phyloP scores from a whole-genome alignment of 2,797 vertebrate species.

The Peromyscus melanophrys region DNA sequence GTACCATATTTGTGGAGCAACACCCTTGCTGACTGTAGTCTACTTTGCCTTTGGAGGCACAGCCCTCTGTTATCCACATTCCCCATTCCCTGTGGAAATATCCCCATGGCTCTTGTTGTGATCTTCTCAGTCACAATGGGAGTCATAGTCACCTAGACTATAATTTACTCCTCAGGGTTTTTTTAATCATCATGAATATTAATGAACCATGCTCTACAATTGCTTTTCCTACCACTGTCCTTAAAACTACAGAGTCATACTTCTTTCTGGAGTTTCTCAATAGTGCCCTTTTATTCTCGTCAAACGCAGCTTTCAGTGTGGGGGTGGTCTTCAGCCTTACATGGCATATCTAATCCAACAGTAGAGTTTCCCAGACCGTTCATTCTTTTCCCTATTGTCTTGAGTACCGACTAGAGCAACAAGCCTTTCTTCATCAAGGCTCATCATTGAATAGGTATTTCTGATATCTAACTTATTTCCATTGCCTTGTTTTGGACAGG shows the following conservation, averaged over 20 bases:
- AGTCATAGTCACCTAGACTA: neutral
- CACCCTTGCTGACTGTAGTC: neutral
- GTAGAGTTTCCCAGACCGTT: neutral
- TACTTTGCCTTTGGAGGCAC: neutral
- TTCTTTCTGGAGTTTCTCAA: neutral
- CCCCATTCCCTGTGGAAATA: neutral
- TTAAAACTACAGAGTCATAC: neutral
- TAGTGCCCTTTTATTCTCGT: neutral
- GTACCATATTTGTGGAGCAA: neutral
- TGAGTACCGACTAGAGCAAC: neutral
- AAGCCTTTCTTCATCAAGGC: neutral
- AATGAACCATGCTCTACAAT: neutral
- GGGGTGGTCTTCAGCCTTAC: neutral
- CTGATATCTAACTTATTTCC: neutral
- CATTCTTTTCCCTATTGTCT: neutral
- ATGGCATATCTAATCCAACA: neutral
- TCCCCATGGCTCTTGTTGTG: neutral
- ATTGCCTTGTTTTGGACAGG: neutral
- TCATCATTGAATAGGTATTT: neutral
- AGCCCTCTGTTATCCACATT: neutral
- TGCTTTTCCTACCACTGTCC: neutral
- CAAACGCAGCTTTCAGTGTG: neutral
- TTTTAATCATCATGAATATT: neutral
- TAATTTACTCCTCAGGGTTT: neutral
- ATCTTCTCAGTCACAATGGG: too few species aligned